Conservation (phyloP, 2,888 invertebrate genomes). For the Onchidella celtica region DNA sequence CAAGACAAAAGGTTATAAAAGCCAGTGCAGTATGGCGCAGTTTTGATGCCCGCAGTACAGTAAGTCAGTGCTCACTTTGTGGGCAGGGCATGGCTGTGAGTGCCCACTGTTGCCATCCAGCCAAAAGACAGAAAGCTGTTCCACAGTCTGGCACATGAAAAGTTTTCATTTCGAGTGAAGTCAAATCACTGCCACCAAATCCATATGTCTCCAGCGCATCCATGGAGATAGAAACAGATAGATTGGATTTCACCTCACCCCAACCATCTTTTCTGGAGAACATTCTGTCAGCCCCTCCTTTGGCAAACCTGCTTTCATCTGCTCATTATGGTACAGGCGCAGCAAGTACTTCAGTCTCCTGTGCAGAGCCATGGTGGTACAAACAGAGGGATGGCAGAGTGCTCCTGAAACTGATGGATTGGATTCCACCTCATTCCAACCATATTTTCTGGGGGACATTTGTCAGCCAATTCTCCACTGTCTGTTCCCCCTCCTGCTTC, state of each 20-base stretch:
- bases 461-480: no score
- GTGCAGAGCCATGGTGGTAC: no score
- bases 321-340: no score
- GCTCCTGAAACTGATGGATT: no score
- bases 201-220: background rate
- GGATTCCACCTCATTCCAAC: no score
- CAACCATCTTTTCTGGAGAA: background rate
- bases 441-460: no score
- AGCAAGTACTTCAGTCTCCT: no score
- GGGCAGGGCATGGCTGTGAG: background rate
- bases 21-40: background rate
- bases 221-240: background rate
- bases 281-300: background rate
- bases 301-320: no score
- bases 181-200: background rate
- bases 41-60: background rate
- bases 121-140: background rate
- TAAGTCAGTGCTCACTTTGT: background rate
- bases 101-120: background rate
- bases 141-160: background rate
- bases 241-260: background rate
- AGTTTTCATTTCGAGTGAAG: background rate
- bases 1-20: background rate
- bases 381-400: no score
- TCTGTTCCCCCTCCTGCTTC: background rate